Evolutionary conservation across 2,113 vertebrate species (phyloP), one percentile per base, ranked within the genome.

Genomic region (Strix aluco): DNA sequence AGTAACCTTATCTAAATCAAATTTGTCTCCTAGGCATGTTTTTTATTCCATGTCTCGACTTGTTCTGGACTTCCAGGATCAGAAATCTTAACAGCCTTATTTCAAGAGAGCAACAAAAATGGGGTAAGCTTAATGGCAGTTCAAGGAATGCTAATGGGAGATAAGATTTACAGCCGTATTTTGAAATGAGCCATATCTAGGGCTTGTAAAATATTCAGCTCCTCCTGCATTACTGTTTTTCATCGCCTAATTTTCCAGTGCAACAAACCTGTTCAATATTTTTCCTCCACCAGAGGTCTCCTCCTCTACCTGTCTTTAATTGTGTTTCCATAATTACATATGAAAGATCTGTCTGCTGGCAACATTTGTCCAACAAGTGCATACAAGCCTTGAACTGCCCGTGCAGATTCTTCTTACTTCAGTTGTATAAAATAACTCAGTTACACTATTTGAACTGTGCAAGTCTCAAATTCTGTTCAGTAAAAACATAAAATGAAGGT

Each of bases 231-330:
- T 92, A 30, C 1, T 46, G 57, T 29, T 75, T 72, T 61, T 81
- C 9, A 32, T 51, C 40, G 55, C n/a, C 22, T 65, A 36, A 32
- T 57, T 82, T 81, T 67, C 34, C 71, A 38, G 21, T 18, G 47
- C 49, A 73, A 58, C 38, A 73, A 90, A 86, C 14, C 20, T 62
- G 29, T 49, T 73, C 18, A 25, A 15, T 65, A 21, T 49, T 70
- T 92, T 80, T 74, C 40, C 32, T 80, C 87, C 87, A 80, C 78
- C 55, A 93, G 94, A 91, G 73, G 78, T 95, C 83, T 86, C 72
- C 54, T 92, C 26, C 49, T 87, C 51, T 59, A 44, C 23, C 23
- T 55, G 29, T 47, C 71, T 81, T 73, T 78, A 61, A 49, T 18
- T 69, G 26, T 49, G 15, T 75, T 91, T 55, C 67, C 32, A 18